A percentile compares a stretch with the other conserved stretches of the same genome.
These are phyloP conservation scores for Leptogaster cylindrica DNA, from an alignment of 2,888 invertebrate species.

Conservation along the genomic window DNA sequence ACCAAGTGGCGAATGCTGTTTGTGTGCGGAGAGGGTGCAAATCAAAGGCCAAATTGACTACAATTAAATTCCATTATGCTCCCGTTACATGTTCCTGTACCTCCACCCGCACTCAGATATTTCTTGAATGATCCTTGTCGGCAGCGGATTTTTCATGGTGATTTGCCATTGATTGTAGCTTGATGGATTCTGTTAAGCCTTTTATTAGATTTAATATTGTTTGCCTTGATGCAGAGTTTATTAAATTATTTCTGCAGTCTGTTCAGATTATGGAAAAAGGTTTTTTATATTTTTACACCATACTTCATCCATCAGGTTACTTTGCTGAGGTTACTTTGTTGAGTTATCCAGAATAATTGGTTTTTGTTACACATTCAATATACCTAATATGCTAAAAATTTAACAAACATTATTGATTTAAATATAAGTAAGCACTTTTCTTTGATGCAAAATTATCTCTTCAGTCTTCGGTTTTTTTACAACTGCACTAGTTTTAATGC, in stretches of 20 bases:
- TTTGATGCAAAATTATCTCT: too few species aligned
- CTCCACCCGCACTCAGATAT: slow-evolving; percentile 14
- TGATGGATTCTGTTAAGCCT: slow-evolving; percentile 40
- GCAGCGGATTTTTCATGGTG: slow-evolving; percentile 17
- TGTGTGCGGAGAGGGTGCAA: slow-evolving; percentile 4
- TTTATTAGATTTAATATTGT: slow-evolving; percentile 26
- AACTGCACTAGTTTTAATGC: too few species aligned
- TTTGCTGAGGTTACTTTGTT: too few species aligned
- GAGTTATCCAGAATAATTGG: too few species aligned
- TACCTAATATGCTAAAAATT: too few species aligned
- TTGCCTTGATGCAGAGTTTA: slow-evolving; percentile 15
- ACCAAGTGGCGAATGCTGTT: too few species aligned
- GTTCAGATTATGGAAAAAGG: background rate
- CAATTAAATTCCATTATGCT: slow-evolving; percentile 38
- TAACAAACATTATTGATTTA: too few species aligned
- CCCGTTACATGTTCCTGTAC: slow-evolving; percentile 21
- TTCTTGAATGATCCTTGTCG: background rate
- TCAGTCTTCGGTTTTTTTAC: too few species aligned
- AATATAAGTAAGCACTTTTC: too few species aligned
- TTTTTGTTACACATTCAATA: too few species aligned
- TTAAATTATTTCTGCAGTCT: slow-evolving; percentile 19
- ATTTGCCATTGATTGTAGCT: slow-evolving; percentile 33
- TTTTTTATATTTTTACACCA: too few species aligned
- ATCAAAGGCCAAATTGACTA: slow-evolving; percentile 20
- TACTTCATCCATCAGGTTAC: too few species aligned